Evolutionary conservation across 2,113 vertebrate species (phyloP).

Genomic region (Trogon surrucura): DNA sequence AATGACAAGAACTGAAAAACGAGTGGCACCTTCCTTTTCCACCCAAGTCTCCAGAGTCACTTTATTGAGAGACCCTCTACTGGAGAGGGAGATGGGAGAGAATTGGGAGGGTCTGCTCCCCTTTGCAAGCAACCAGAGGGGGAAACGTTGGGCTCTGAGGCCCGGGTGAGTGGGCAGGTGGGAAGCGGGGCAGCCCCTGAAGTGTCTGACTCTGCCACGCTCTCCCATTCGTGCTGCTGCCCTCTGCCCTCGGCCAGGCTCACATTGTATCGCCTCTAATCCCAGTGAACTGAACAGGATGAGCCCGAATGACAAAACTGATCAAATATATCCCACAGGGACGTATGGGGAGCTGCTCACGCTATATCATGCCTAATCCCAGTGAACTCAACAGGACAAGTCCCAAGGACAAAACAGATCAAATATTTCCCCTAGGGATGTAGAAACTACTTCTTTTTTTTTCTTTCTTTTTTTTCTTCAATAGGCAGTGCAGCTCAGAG

Average conservation of each 20-base stretch:
- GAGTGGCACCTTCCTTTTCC: background rate
- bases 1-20: background rate
- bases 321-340: too few species aligned
- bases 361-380: background rate
- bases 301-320: too few species aligned
- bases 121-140: fast-evolving
- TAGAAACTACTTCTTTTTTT: background rate
- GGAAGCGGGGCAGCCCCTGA: fast-evolving
- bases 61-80: background rate
- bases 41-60: too few species aligned
- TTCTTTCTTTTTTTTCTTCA: too few species aligned
- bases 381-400: background rate
- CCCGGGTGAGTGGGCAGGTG: background rate
- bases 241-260: background rate
- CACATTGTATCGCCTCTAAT: too few species aligned
- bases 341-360: background rate
- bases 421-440: background rate
- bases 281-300: too few species aligned
- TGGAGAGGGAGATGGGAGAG: background rate
- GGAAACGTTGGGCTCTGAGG: fast-evolving
- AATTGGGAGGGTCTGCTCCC: background rate
- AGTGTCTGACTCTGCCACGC: fast-evolving
- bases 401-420: background rate
- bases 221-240: background rate
- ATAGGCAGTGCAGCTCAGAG: background rate